Conservation (phyloP, 2,888 invertebrate genomes). For the Mycogona germanica region DNA sequence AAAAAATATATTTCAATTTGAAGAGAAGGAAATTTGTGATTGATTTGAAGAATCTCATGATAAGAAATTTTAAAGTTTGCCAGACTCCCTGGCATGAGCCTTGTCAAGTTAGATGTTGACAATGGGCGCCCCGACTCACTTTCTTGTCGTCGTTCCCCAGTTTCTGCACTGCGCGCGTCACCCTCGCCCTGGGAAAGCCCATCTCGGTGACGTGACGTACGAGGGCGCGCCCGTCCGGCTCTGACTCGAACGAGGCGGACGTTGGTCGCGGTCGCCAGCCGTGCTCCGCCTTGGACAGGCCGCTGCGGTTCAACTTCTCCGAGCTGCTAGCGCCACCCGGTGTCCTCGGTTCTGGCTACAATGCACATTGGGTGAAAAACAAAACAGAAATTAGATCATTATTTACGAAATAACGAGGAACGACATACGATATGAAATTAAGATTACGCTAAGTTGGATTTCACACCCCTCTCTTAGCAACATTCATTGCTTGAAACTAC, state of each 20-base stretch:
- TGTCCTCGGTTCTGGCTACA: background rate
- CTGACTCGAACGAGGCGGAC: constrained; percentile 30
- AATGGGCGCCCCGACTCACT: constrained; percentile 44
- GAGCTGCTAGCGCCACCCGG: background rate
- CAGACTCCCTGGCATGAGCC: no score
- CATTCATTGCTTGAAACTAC: no score
- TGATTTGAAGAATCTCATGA: no score
- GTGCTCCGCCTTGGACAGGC: no score
- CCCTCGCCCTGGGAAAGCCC: constrained; percentile 75
- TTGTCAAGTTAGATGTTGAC: constrained; percentile 7
- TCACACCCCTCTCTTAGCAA: no score
- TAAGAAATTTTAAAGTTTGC: no score
- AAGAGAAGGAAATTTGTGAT: no score
- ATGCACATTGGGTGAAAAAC: background rate
- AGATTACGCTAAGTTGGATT: background rate
- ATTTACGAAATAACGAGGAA: background rate
- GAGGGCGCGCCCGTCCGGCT: constrained; percentile 47
- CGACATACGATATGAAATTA: no score
- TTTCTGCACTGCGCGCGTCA: constrained; percentile 62
- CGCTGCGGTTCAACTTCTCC: no score
- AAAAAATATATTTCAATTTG: no score
- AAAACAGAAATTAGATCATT: background rate
- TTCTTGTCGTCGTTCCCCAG: constrained; percentile 74
- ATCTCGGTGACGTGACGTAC: constrained; percentile 65
- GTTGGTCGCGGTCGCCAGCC: background rate